Evolutionary conservation across 2,888 invertebrate species (phyloP).

Genomic region (Eupelmus urozonus): DNA sequence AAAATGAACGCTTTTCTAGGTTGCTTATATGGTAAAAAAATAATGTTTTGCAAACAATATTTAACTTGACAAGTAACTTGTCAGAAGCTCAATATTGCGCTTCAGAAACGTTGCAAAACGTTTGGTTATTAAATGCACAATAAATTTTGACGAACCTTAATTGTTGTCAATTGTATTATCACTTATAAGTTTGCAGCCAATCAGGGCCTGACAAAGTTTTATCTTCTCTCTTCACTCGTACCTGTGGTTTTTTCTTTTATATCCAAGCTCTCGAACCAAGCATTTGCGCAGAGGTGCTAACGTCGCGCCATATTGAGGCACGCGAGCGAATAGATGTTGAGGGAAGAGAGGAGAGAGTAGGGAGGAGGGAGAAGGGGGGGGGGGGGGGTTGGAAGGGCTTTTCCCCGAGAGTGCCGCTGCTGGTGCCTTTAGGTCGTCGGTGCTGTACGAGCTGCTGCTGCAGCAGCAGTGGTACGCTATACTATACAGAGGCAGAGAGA

Average conservation of each 20-base stretch:
- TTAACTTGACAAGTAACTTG: no score
- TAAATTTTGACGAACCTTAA: slow-evolving; percentile 53
- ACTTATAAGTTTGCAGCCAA: no score
- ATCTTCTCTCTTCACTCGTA: neutral
- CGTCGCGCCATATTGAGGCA: slow-evolving; percentile 59
- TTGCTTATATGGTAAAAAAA: neutral
- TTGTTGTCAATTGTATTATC: slow-evolving; percentile 49
- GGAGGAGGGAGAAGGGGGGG: neutral
- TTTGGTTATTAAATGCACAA: slow-evolving; percentile 39
- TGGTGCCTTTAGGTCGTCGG: slow-evolving; percentile 43
- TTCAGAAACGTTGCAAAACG: slow-evolving; percentile 10
- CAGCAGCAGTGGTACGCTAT: slow-evolving; percentile 69
- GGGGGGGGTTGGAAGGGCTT: slow-evolving; percentile 61
- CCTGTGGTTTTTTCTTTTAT: no score
- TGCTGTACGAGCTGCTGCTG: slow-evolving; percentile 71
- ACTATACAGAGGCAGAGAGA: no score
- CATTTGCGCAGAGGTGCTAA: slow-evolving; percentile 39
- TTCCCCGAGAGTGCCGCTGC: slow-evolving; percentile 43
- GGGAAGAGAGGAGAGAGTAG: slow-evolving; percentile 43
- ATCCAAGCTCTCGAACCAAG: no score
- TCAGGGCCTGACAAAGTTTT: slow-evolving; percentile 69
- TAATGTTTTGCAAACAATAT: neutral
- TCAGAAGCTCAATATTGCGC: no score
- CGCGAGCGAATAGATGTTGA: slow-evolving; percentile 61
- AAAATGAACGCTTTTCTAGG: no score